A percentile compares a stretch with the other conserved stretches of the same genome.
Conservation (phyloP, 2,113 vertebrate species). For the Lepidothrix coronata region DNA sequence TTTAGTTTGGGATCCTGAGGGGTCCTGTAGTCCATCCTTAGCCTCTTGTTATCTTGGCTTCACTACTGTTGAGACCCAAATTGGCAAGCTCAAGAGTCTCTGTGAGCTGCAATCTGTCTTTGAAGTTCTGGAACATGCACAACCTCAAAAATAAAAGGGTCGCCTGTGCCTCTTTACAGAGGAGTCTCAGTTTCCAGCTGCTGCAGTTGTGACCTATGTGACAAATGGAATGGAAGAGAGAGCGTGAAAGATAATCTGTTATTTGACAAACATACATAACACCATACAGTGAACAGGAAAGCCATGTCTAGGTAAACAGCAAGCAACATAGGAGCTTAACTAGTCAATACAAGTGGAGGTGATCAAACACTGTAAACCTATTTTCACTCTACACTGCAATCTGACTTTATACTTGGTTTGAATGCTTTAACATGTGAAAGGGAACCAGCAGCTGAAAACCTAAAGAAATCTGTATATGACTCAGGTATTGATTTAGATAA, state of each 20-base stretch:
- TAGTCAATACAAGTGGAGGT: background rate
- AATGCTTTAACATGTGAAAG: background rate
- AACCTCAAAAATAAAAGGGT: background rate
- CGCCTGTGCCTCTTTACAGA: background rate
- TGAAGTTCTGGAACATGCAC: background rate
- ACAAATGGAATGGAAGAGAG: background rate
- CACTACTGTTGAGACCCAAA: background rate
- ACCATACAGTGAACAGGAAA: background rate
- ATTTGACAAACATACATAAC: background rate
- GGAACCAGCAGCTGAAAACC: background rate
- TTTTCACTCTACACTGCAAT: background rate
- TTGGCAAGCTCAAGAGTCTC: background rate
- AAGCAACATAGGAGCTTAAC: background rate
- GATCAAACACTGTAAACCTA: background rate
- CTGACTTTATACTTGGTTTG: background rate
- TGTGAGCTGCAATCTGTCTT: background rate
- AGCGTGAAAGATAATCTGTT: background rate
- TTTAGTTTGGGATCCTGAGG: background rate
- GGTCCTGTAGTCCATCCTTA: fast-evolving
- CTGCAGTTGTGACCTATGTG: background rate
- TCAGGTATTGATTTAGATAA: background rate
- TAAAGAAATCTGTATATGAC: background rate
- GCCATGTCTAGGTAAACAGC: background rate
- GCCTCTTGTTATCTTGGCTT: background rate
- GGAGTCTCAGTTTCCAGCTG: background rate